Base-by-base conservation (phyloP, 2,113 vertebrate genomes). In the Megaptera novaeangliae region DNA sequence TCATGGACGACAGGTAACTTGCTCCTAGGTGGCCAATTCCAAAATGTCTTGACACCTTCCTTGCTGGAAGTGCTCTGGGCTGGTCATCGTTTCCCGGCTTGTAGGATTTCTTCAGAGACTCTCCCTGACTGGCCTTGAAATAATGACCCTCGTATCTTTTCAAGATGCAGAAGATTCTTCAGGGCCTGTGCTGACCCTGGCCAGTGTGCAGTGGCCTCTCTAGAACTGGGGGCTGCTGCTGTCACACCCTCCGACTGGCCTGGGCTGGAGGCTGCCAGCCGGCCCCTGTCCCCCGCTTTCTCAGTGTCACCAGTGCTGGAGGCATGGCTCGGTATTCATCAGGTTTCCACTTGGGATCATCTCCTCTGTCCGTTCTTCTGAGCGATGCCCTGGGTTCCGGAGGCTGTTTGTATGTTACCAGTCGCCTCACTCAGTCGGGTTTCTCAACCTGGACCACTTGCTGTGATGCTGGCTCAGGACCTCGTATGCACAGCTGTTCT, bases 311-410 rank as follows among this genome's bases (percentile, higher is more conserved):
- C 41, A 20, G 49, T 17, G 52, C 57, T 41, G 6, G 18, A 25
- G 1, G 61, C 36, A 5, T 44, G 0, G 4, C 13, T 52, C 5
- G 0, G 68, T 13, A 36, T 55, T 46, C 27, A 6, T 34, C 5
- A 0, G 52, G 36, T 34, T 44, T 4, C 46, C 0, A 0, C 59
- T 46, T 0, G 2, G 10, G 55, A 59, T 52, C 44, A 2, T 49
- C 34, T 39, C 31, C n/a, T 29, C 44, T 29, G 29, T 57, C 68
- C 5, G 1, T 23, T 46, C 49, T 64, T 7, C 49, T 46, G 31
- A 92, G 83, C 1, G 1, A 25, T 36, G 34, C 1, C 61, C 5
- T 15, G 34, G n/a, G 27, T 31, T 77, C 66, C 59, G 66, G 75
- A 49, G 84, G 55, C 39, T 2, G 3, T 21, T 68, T 69, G 15